Base-by-base conservation (phyloP, 2,888 invertebrate genomes). In the Euplexia lucipara region DNA sequence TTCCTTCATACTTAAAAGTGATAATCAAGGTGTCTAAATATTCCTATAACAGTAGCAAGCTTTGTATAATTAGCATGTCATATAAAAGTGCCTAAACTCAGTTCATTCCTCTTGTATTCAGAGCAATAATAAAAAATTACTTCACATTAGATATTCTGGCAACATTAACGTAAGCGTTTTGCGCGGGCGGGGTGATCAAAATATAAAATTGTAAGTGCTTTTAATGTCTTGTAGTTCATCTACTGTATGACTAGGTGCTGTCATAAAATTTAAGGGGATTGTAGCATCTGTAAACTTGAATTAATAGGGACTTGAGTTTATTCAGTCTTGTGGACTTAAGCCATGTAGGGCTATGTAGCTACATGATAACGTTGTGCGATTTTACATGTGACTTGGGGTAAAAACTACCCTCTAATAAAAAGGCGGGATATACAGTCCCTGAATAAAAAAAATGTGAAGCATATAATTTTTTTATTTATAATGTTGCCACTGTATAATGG, bases 81-180 rank as follows among this genome's bases (percentile, higher is more conserved):
- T 52, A 18, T 51, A 22, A 34, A 56, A 48, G 44, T 70, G 61
- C 54, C 66, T 62, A 57, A 45, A 64, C 58, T 66, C 16, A 10
- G 22, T 61, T 69, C 66, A 72, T 79, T 79, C 69, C 71, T 58
- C 66, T 79, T 71, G 45, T 71, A 66, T 42, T 32, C 63, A 63
- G 69, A 74, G 61, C 67, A 49, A 61, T 69, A 60, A 34, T 70
- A 44, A 76, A 44, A 76, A 73, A 62, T 61, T 54, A 70, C 34
- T 62, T 59, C 48, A 57, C 30, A 26, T 60, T 70, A 53, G 30
- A 65, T 70, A 45, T 59, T 62, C 47, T 70, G 79, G 70, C 74
- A 66, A 70, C 51, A 54, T 70, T 69, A 49, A 49, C 8, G 14
- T 74, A 59, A 70, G 58, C 12, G 30, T 45, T 57, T 52, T 26